Percentiles rank a stretch among this genome's conserved stretches.
phyloP scores from a whole-genome alignment of 2,888 invertebrate genomes.

The Hyles lineata region DNA sequence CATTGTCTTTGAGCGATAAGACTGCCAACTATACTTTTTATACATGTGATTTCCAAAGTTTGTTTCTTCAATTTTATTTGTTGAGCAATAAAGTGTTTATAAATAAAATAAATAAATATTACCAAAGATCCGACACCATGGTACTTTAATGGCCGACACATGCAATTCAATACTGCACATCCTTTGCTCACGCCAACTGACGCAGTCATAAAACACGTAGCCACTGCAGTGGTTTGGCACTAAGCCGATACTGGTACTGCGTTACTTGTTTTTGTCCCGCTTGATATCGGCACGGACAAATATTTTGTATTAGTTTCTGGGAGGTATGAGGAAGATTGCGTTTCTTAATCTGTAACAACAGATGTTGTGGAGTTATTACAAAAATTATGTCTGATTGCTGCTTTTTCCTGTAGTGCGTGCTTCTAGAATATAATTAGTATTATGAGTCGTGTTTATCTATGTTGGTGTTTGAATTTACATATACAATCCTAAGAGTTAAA shows the following conservation, averaged over 20 bases:
- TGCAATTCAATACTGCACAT: slow-evolving; percentile 35
- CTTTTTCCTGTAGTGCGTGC: too few relatives aligned
- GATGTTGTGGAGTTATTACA: slow-evolving; percentile 32
- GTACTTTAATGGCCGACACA: slow-evolving; percentile 29
- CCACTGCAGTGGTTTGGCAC: slow-evolving; percentile 59
- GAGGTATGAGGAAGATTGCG: slow-evolving; percentile 26
- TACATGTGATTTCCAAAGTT: too few relatives aligned
- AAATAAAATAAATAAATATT: too few relatives aligned
- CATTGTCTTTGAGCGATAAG: too few relatives aligned
- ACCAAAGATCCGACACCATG: neutral
- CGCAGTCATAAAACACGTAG: slow-evolving; percentile 60
- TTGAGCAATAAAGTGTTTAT: too few relatives aligned
- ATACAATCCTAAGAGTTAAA: too few relatives aligned
- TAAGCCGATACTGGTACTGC: slow-evolving; percentile 56
- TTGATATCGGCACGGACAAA: slow-evolving; percentile 11
- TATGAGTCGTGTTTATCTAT: too few relatives aligned
- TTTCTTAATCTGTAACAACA: neutral
- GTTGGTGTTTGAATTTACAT: too few relatives aligned
- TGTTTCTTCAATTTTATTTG: too few relatives aligned
- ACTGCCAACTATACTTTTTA: too few relatives aligned
- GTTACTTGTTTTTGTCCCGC: slow-evolving; percentile 11
- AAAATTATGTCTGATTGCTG: slow-evolving; percentile 35
- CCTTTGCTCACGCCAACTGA: slow-evolving; percentile 56
- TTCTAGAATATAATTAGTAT: too few relatives aligned
- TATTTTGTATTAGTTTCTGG: slow-evolving; percentile 22